Percentiles rank a stretch among this genome's conserved stretches.
phyloP scores from a whole-genome alignment of 2,888 invertebrate genomes.

The Quadriops clusia region DNA sequence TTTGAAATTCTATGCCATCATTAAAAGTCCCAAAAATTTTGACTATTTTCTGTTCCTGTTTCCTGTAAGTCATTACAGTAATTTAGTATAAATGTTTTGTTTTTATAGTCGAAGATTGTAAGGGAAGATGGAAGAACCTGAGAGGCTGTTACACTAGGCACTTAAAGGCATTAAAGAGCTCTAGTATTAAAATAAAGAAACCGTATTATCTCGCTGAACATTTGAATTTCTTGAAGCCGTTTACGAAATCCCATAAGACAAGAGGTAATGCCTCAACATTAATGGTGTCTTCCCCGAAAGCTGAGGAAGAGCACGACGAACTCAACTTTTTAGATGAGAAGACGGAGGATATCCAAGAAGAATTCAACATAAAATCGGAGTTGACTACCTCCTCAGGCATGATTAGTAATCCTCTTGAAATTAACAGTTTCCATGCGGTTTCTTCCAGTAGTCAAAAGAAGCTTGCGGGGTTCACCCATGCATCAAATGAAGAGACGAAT shows the following conservation, averaged over 20 bases:
- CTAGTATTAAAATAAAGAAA: slow-evolving; percentile 21
- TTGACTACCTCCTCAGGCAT: too few species aligned
- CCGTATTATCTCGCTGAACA: slow-evolving; percentile 37
- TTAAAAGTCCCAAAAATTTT: too few species aligned
- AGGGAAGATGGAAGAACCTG: slow-evolving; percentile 37
- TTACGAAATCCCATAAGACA: slow-evolving; percentile 24
- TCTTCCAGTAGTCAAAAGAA: background rate
- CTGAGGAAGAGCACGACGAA: background rate
- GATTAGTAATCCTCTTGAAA: too few species aligned
- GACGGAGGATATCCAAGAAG: background rate
- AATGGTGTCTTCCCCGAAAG: too few species aligned
- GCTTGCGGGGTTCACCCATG: too few species aligned
- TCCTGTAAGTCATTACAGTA: too few species aligned
- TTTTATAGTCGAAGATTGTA: slow-evolving; percentile 17
- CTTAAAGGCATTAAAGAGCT: slow-evolving; percentile 28
- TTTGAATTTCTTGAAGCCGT: slow-evolving; percentile 35
- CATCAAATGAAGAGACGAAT: too few species aligned
- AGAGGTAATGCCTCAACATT: background rate
- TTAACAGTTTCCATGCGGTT: background rate
- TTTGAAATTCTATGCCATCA: too few species aligned
- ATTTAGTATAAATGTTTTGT: too few species aligned
- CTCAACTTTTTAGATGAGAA: background rate
- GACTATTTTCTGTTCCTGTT: too few species aligned
- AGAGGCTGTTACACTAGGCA: slow-evolving; percentile 33
- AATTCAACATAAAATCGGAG: too few species aligned